phyloP scores from a whole-genome alignment of 1,140 invertebrate species.

The Eueides isabella region DNA sequence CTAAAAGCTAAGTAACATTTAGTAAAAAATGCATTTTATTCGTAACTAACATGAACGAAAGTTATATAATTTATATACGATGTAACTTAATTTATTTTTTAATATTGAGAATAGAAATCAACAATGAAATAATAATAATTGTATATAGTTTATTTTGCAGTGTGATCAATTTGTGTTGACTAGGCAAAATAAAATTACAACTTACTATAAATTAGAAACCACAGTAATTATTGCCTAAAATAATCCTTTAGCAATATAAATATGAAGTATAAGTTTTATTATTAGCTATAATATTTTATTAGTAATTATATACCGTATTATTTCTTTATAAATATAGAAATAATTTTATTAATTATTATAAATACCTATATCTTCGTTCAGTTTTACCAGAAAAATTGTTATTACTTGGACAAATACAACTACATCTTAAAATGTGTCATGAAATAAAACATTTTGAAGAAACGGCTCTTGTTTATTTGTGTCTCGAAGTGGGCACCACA shows the following conservation, averaged over 20 bases:
- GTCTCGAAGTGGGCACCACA: slow-evolving; percentile 48
- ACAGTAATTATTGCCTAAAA: too few relatives aligned
- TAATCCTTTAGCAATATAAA: too few relatives aligned
- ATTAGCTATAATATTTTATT: too few relatives aligned
- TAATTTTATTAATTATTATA: too few relatives aligned
- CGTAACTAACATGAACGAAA: neutral
- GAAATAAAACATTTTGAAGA: slow-evolving; percentile 36
- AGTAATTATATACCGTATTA: too few relatives aligned
- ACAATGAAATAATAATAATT: neutral
- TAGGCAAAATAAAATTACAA: neutral
- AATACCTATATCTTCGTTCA: neutral
- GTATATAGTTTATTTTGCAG: neutral
- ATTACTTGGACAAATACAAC: slow-evolving; percentile 18
- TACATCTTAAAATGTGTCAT: slow-evolving; percentile 18
- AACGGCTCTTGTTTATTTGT: slow-evolving; percentile 48
- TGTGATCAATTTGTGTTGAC: neutral
- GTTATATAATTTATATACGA: too few relatives aligned
- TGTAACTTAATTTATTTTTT: too few relatives aligned
- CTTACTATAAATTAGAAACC: too few relatives aligned
- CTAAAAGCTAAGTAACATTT: neutral
- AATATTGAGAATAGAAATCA: too few relatives aligned
- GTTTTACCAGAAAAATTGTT: neutral
- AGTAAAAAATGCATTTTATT: neutral
- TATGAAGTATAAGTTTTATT: too few relatives aligned
- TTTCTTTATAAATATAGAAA: too few relatives aligned